Evolutionary conservation across 1,140 invertebrate genomes (phyloP), one percentile per base, ranked within the genome.

Genomic region (Mya arenaria): DNA sequence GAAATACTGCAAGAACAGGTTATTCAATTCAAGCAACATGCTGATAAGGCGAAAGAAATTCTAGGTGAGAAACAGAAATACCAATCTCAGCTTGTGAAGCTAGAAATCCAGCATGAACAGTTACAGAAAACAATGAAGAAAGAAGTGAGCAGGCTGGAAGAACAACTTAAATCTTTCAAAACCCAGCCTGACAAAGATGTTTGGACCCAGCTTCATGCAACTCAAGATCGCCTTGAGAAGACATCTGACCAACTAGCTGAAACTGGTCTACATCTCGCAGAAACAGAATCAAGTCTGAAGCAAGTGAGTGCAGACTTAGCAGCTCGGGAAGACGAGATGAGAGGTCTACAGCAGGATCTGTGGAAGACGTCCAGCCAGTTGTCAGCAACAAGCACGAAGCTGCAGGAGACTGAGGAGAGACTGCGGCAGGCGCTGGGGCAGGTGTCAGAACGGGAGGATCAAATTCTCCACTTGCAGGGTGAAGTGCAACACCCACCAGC

Each of bases 391-490:
- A 83, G 66, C 65, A 82, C 55, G 39, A 85, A 56, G 17, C 63
- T 66, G 52, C 84, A 82, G 60, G 72, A 88, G 37, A 80, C 66
- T 0, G 84, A 84, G n/a, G 80, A 87, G 48, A 83, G 84, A 52
- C 77, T 87, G 32, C 36, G 55, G 30, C 82, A 83, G 55, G 81
- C 82, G 8, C 25, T 58, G 4, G 63, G 62, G 28, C 81, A 84
- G 48, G 41, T 86, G 37, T 44, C 62, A 60, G 85, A 88, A 44
- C 75, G 81, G 30, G 83, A 86, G 68, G 86, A 88, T 37, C 82
- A 88, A 55, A 81, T 88, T 30, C 83, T 86, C 23, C 66, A 78
- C 15, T 69, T 86, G 13, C 78, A 86, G 15, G 66, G 73, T 37
- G 79, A 77, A n/a, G 66, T 85, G n/a, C 73, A 85, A 34, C 48